Base-by-base conservation (phyloP, 1,140 invertebrate species). In the Cydia amplana region DNA sequence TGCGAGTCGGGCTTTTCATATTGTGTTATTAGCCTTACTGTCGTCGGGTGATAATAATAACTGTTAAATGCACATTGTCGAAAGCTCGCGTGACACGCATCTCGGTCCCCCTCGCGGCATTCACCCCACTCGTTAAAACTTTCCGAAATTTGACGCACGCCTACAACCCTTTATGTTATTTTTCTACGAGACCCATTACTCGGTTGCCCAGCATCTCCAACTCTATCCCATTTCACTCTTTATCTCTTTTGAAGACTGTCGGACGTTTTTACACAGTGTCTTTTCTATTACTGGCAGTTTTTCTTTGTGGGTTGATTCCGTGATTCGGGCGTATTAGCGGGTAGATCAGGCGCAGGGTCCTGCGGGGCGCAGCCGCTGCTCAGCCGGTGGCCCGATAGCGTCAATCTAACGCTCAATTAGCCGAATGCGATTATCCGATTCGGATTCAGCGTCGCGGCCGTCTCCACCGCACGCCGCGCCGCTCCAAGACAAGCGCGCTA, bases 341-440 rank as follows among this genome's bases (percentile, higher is more conserved):
- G 79, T 80, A 82, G 82, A 84, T 85, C 80, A 82, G 78, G 46
- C 49, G 55, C 40, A 65, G 43, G 60, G 74, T 72, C 77, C 40
- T 23, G 72, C 75, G 46, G 73, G 78, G 77, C 78, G 77, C 36
- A 18, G 18, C 49, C 43, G 73, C 18, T 14, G 65, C 80, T 81
- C 75, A 77, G 79, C 80, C 82, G 70, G 80, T 79, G 83, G 80
- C 83, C 83, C 86, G 88, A 92, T 92, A 92, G 86, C 88, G 88
- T 91, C 90, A 93, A 91, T 93, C 89, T 89, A 91, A 93, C 87
- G 87, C 89, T 91, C 90, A 90, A 93, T 93, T 93, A 91, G 83
- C 82, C 80, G 87, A 91, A 91, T 90, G 85, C 89, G 90, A 91
- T 93, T 93, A 93, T 91, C 89, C 86, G 87, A 89, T 90, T 86